Evolutionary conservation across 23 tunicate genomes (phyloP).

Genomic region (Halocynthia roretzi): DNA sequence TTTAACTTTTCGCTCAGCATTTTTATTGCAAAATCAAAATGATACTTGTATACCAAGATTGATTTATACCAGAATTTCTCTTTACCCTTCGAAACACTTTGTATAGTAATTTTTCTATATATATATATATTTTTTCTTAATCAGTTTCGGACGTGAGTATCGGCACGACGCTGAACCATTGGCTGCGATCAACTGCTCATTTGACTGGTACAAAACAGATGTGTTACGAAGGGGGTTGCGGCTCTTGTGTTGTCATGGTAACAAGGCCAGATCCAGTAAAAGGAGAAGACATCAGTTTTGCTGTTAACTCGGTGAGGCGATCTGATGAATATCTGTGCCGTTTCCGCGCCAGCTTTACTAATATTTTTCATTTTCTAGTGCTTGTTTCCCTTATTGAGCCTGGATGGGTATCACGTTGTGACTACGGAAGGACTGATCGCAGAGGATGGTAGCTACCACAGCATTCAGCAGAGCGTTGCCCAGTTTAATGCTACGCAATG

Average conservation of each 20-base stretch:
- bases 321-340: neutral
- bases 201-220: conserved; percentile 64
- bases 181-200: conserved; percentile 51
- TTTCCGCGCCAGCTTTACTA: neutral
- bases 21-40: no score
- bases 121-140: neutral
- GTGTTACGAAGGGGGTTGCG: conserved; percentile 85
- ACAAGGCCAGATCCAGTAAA: conserved; percentile 5
- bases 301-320: conserved; percentile 56
- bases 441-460: conserved; percentile 28
- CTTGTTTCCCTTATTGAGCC: conserved; percentile 35
- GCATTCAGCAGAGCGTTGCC: conserved; percentile 52
- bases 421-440: conserved; percentile 70
- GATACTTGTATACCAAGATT: no score
- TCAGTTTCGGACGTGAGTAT: conserved; percentile 29
- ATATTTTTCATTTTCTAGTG: conserved; percentile 37
- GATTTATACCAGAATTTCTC: no score
- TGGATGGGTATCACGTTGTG: conserved; percentile 59
- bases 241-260: conserved; percentile 60
- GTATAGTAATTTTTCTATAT: no score
- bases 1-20: no score
- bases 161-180: conserved; percentile 26
- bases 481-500: conserved; percentile 77
- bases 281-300: conserved; percentile 3
- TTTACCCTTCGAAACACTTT: no score